Evolutionary conservation across 2,113 vertebrate species (phyloP).

Genomic region (Struthio camelus): DNA sequence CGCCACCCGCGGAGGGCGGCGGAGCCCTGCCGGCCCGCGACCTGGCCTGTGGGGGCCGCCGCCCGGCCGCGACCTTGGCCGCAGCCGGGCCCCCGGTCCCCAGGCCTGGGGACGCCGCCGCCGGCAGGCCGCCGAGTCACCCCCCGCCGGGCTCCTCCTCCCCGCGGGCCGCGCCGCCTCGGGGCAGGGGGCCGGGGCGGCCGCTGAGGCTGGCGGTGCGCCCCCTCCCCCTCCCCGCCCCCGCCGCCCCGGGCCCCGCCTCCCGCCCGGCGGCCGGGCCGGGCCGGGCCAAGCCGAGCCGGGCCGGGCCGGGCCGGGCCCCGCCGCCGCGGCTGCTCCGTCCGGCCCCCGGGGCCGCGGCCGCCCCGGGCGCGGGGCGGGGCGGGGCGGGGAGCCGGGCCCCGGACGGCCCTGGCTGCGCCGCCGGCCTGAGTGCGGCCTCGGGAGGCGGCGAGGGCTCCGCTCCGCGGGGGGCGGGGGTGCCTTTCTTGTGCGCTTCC

Average conservation of each 20-base stretch:
- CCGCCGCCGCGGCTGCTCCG: background rate
- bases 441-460: constrained; percentile 1
- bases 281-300: background rate
- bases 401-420: background rate
- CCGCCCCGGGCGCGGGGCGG: background rate
- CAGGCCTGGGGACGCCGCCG: background rate
- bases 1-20: background rate
- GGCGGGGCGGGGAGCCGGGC: background rate
- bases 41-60: no score
- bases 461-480: background rate
- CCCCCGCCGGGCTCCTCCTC: background rate
- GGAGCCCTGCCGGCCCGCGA: background rate
- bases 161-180: background rate
- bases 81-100: background rate
- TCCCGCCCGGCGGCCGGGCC: background rate
- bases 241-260: background rate
- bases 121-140: no score
- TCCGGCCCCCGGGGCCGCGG: background rate
- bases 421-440: background rate
- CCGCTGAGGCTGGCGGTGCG: background rate
- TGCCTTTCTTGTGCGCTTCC: background rate
- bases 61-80: background rate
- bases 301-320: background rate
- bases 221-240: background rate
- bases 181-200: background rate